These are phyloP conservation scores for Salpingus planirostris DNA, from an alignment of 2,888 invertebrate species.

Conservation along the genomic window DNA sequence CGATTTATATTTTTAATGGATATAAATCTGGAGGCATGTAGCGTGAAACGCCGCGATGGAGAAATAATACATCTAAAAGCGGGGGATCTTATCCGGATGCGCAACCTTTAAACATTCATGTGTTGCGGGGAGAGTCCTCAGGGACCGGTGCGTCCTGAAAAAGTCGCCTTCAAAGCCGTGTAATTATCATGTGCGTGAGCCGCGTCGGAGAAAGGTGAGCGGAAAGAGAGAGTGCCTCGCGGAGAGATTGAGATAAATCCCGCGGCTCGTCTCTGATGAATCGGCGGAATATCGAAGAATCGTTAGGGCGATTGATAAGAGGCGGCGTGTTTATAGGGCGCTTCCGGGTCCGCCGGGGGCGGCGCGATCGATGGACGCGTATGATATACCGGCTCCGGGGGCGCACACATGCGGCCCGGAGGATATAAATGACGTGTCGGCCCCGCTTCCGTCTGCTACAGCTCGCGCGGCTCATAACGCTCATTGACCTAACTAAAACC, in stretches of 20 bases:
- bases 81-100: not conserved
- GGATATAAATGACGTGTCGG: constrained; percentile 30
- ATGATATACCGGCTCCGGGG: constrained; percentile 22
- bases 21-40: constrained; percentile 15
- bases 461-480: constrained; percentile 26
- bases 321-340: constrained; percentile 15
- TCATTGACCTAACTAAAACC: constrained; percentile 22
- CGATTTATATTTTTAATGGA: constrained; percentile 17
- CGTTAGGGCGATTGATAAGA: constrained; percentile 24
- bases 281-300: constrained; percentile 29
- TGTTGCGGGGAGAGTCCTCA: not conserved
- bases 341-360: constrained; percentile 2
- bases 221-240: constrained; percentile 21
- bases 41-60: constrained; percentile 18
- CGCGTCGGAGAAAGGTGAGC: constrained; percentile 21
- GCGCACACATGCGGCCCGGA: constrained; percentile 24
- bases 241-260: constrained; percentile 26
- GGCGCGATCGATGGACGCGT: constrained; percentile 14
- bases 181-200: no score
- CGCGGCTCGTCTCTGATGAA: constrained; percentile 18
- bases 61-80: no score
- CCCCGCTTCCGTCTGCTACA: constrained; percentile 26
- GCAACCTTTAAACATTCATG: constrained; percentile 1
- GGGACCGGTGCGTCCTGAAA: no score
- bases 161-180: no score